Evolutionary conservation across 2,888 invertebrate species (phyloP).

Genomic region (Spodoptera exigua): DNA sequence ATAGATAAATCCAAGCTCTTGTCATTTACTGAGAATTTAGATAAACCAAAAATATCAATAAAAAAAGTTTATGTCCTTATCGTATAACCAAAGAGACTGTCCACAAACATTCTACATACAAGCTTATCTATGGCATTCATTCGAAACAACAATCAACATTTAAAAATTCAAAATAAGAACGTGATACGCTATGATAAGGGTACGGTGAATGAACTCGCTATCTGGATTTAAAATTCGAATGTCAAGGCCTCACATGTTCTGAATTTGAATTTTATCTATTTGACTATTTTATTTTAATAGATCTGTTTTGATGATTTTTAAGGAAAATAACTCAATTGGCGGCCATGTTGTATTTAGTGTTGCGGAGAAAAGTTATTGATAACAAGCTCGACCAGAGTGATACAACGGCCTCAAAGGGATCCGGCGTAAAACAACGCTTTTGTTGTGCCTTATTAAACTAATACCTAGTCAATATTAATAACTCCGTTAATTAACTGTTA

Average conservation of each 20-base stretch:
- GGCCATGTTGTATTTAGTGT: not conserved
- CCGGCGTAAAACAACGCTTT: too few species aligned
- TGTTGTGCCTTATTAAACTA: too few species aligned
- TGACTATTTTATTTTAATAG: not conserved
- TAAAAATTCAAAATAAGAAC: slow-evolving; percentile 37
- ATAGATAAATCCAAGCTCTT: too few species aligned
- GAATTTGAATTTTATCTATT: slow-evolving; percentile 3
- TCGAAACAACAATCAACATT: slow-evolving; percentile 17
- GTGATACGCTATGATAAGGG: slow-evolving; percentile 41
- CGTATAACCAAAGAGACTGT: not conserved
- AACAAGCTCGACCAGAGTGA: too few species aligned
- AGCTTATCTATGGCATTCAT: slow-evolving; percentile 17
- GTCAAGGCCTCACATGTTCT: slow-evolving; percentile 48
- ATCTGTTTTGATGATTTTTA: too few species aligned
- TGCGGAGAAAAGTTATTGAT: not conserved
- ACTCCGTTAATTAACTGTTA: too few species aligned
- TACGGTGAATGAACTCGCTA: slow-evolving; percentile 49
- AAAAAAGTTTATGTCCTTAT: too few species aligned
- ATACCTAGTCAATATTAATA: too few species aligned
- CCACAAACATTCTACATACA: not conserved
- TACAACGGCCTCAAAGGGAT: too few species aligned
- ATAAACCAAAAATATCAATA: slow-evolving; percentile 1
- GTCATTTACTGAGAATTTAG: not conserved
- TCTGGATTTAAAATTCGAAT: slow-evolving; percentile 49
- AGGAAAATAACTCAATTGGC: too few species aligned